phyloP scores from a whole-genome alignment of 2,113 vertebrate genomes.

The Nyctereutes procyonoides region DNA sequence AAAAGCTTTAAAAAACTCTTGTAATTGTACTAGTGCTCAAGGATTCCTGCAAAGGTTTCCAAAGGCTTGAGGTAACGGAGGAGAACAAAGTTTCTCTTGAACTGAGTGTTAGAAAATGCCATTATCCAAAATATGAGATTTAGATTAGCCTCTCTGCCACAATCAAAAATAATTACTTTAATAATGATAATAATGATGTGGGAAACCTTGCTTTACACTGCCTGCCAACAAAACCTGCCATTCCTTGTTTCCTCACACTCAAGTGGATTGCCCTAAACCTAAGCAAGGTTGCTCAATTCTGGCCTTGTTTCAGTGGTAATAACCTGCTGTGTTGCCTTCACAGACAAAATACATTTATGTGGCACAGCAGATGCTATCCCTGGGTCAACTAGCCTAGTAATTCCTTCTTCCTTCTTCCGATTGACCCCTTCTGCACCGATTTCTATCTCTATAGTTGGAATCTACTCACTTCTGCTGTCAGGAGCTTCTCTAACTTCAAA shows the following conservation, averaged over 20 bases:
- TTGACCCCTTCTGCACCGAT: neutral
- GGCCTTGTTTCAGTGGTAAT: neutral
- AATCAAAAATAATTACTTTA: neutral
- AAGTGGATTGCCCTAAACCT: neutral
- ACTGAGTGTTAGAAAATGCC: neutral
- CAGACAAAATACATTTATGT: neutral
- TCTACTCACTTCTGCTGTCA: neutral
- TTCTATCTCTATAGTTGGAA: neutral
- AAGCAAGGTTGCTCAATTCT: neutral
- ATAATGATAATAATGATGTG: neutral
- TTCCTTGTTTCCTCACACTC: neutral
- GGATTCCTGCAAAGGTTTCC: neutral
- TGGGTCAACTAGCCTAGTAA: neutral
- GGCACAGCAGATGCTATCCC: neutral
- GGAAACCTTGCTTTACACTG: neutral
- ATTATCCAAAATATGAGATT: slow-evolving; percentile 6
- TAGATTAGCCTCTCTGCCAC: neutral
- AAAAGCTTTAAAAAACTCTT: neutral
- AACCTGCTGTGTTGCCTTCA: neutral
- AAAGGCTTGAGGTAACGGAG: neutral
- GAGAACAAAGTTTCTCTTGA: neutral
- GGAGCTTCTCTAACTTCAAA: neutral
- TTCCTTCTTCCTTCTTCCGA: neutral
- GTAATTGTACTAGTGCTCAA: neutral
- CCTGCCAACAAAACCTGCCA: slow-evolving; percentile 23